Percentiles rank a stretch among this genome's conserved stretches.
Conservation (phyloP, 1,140 invertebrate genomes). For the Ceratitis capitata region DNA sequence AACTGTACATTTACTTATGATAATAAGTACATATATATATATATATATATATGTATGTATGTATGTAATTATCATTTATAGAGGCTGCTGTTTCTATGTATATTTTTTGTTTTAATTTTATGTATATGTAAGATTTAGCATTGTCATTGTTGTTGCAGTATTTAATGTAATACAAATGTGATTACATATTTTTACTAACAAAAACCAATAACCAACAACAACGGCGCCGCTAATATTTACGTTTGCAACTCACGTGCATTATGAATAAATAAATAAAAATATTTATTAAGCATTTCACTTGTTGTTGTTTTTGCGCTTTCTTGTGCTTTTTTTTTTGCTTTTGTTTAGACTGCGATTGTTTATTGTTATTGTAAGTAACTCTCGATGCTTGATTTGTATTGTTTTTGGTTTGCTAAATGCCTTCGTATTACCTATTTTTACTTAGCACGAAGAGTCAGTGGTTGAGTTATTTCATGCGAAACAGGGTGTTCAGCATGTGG, state of each 20-base stretch:
- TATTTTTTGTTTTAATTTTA: not conserved
- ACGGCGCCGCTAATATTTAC: not conserved
- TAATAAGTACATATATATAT: not conserved
- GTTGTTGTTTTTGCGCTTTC: not conserved
- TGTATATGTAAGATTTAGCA: not conserved
- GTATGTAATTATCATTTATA: too few relatives aligned
- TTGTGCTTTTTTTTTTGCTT: too few relatives aligned
- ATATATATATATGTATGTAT: not conserved
- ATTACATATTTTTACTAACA: not conserved
- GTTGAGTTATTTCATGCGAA: not conserved
- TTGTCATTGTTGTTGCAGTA: not conserved
- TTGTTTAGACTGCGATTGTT: constrained; percentile 2
- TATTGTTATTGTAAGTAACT: not conserved
- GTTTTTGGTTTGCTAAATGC: not conserved
- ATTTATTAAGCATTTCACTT: constrained; percentile 38
- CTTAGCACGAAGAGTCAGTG: not conserved
- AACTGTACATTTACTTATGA: not conserved
- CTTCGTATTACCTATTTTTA: not conserved
- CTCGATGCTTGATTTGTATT: not conserved
- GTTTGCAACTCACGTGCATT: constrained; percentile 42
- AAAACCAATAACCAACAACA: not conserved
- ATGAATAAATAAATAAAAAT: constrained; percentile 42
- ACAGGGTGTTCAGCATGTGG: not conserved
- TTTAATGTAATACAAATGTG: not conserved
- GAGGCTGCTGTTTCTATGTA: not conserved